These are phyloP conservation scores for Choristoneura fumiferana DNA, from an alignment of 1,140 invertebrate species.

Conservation along the genomic window DNA sequence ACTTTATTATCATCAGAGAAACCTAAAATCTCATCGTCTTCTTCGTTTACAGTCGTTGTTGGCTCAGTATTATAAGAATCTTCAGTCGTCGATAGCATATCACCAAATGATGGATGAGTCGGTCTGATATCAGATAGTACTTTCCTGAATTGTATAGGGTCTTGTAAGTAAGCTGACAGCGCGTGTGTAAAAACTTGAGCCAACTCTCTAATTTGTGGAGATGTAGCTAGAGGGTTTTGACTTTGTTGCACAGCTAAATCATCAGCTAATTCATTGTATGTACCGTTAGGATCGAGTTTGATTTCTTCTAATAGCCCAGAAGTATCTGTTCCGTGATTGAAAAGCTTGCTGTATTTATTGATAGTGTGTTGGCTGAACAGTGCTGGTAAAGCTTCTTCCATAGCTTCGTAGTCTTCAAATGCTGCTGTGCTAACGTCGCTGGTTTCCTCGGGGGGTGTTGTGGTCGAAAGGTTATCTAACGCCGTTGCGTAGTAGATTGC, in stretches of 20 bases:
- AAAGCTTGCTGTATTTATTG: constrained; percentile 80
- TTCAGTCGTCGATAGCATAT: constrained; percentile 60
- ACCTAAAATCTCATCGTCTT: constrained; percentile 87
- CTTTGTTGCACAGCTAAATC: constrained; percentile 82
- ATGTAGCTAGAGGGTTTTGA: constrained; percentile 78
- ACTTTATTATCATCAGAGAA: constrained; percentile 83
- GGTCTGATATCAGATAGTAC: constrained; percentile 87
- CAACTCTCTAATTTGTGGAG: constrained; percentile 85
- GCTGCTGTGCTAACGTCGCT: constrained; percentile 47
- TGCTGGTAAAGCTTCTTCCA: constrained; percentile 60
- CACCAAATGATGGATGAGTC: constrained; percentile 82
- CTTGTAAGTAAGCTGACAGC: constrained; percentile 88
- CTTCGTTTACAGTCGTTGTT: constrained; percentile 80
- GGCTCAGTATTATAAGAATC: constrained; percentile 62
- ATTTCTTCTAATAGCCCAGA: constrained; percentile 58
- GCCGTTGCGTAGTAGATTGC: constrained; percentile 88
- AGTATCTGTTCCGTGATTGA: constrained; percentile 67
- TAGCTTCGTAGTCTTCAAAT: constrained; percentile 53
- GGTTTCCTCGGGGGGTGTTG: constrained; percentile 61
- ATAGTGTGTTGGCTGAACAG: constrained; percentile 80
- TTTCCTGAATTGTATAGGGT: constrained; percentile 87
- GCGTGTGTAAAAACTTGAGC: constrained; percentile 91
- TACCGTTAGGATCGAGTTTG: constrained; percentile 61
- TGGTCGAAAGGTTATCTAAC: constrained; percentile 80
- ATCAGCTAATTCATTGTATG: constrained; percentile 76